These are phyloP conservation scores for Mormyrus proboscirostris DNA, from an alignment of 2,797 vertebrate species.

Conservation along the genomic window DNA sequence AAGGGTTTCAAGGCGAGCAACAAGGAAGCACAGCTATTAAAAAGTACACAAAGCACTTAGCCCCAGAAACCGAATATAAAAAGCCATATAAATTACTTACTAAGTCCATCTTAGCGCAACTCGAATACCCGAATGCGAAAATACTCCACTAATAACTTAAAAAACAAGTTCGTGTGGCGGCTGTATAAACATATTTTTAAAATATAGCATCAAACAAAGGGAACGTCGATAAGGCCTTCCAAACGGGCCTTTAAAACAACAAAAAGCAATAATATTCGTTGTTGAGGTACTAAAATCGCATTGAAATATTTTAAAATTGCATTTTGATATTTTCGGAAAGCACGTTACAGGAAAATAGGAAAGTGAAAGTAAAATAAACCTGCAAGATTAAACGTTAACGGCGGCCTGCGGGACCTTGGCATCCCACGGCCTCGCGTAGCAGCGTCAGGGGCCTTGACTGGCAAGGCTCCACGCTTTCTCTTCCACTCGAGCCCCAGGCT, in stretches of 20 bases:
- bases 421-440: slow-evolving; percentile 63
- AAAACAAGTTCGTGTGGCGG: neutral
- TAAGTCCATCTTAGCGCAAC: neutral
- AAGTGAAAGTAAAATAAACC: slow-evolving; percentile 1
- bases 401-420: slow-evolving; percentile 51
- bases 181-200: neutral
- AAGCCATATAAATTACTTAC: neutral
- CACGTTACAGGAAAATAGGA: slow-evolving; percentile 13
- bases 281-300: neutral
- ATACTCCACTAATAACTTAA: slow-evolving; percentile 1
- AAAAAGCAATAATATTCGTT: neutral
- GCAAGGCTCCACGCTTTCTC: slow-evolving; percentile 45
- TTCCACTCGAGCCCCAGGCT: slow-evolving; percentile 75
- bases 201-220: slow-evolving; percentile 24
- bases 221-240: slow-evolving; percentile 11
- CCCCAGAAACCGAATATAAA: slow-evolving; percentile 24
- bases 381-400: neutral
- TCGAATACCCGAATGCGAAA: neutral
- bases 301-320: neutral
- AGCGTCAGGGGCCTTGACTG: slow-evolving; percentile 40
- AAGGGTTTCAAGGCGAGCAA: neutral
- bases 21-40: neutral
- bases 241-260: slow-evolving; percentile 15
- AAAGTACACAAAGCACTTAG: slow-evolving; percentile 11
- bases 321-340: neutral